Percentiles rank a stretch among this genome's conserved stretches.
phyloP scores from a whole-genome alignment of 2,113 vertebrate genomes.

The Callipepla squamata region DNA sequence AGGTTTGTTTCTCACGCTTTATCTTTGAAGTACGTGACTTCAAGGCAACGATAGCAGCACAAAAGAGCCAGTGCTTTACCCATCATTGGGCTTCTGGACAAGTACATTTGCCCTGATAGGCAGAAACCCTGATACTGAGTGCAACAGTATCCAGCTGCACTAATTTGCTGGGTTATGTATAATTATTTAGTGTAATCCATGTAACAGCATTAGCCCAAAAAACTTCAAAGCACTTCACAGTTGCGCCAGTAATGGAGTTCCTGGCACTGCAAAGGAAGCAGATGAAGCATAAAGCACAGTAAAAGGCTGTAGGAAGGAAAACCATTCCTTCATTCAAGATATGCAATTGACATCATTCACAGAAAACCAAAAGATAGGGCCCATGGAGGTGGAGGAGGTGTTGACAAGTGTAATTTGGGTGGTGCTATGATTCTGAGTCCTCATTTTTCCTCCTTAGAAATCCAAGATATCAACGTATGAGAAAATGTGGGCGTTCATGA shows the following conservation, averaged over 20 bases:
- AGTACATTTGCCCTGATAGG: not conserved
- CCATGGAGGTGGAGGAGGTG: not conserved
- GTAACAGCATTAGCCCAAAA: not conserved
- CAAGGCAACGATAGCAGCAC: not conserved
- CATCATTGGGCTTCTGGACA: not conserved
- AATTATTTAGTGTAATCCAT: not conserved
- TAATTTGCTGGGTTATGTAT: not conserved
- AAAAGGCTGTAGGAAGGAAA: not conserved
- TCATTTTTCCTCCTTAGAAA: conserved; percentile 81
- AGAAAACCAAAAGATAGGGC: not conserved
- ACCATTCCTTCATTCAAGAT: not conserved
- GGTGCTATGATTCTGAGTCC: not conserved
- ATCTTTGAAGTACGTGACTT: not conserved
- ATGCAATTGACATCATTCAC: not conserved
- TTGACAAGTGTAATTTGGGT: not conserved
- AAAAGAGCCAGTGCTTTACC: not conserved
- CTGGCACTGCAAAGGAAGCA: not conserved
- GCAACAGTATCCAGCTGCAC: not conserved
- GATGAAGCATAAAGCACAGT: not conserved
- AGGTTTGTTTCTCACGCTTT: not conserved
- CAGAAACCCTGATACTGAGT: not conserved
- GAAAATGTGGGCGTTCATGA: conserved; percentile 99
- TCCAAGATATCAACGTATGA: conserved; percentile 98
- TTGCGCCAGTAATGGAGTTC: not conserved
- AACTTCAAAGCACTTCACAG: not conserved